Evolutionary conservation across 1,140 invertebrate genomes (phyloP), one percentile per base, ranked within the genome.

Genomic region (Frieseomelitta varia): DNA sequence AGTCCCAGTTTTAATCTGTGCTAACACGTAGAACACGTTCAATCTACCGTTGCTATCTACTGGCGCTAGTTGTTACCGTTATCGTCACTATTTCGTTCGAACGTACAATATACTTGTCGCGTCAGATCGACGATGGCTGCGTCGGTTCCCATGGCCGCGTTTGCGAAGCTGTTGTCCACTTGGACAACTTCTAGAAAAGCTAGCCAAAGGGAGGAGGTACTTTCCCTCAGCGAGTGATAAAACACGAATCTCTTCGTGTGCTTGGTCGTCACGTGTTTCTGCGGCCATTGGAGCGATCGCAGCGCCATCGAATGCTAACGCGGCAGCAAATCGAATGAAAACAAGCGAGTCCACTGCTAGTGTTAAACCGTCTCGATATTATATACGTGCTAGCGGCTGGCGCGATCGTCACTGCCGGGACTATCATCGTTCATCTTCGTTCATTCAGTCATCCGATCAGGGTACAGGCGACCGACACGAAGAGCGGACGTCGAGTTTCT

Each of bases 331-430:
- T n/a, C 2, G 55, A 47, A 78, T 6, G 21, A 78, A 78, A 0
- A 39, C 27, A n/a, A 78, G 30, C 81, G 75, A 79, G 30, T 47
- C 10, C 3, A n/a, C 63, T 34, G 67, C 76, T 71, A 79, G 76
- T 14, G 55, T 75, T 58, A 30, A 1, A 53, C 21, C 11, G 55
- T 75, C 73, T 75, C 21, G 47, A 63, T 34, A 47, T 47, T 47
- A 47, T 47, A 27, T 27, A 79, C 27, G 63, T 58, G 61, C 34
- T 71, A 86, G 71, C 63, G 74, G 77, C 83, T 84, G 81, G 65
- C 86, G 84, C 87, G 61, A 88, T 85, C 73, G 82, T 88, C 87
- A 88, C 82, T 88, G 87, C 87, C 87, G 77, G 61, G 34, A 85
- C 63, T 88, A 84, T 80, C 86, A 80, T 85, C 77, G 67, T 72